Evolutionary conservation across 1,140 invertebrate species (phyloP).

Genomic region (fruit fly (Drosophila melanogaster)): Release_6_plus_ISO1_MT NT_033779.5:14269001-14269500

Average conservation of each 20-base stretch:
- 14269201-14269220: conserved; percentile 57
- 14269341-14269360: conserved; percentile 34
- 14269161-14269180: conserved; percentile 54
- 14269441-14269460: conserved; percentile 10
- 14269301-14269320: conserved; percentile 22
- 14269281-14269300: conserved; percentile 63
- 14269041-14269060: conserved; percentile 52
- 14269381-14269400: conserved; percentile 52
- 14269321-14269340: conserved; percentile 2
- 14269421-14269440: conserved; percentile 8
- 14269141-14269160: conserved; percentile 64
- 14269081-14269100: conserved; percentile 15
- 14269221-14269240: conserved; percentile 67
- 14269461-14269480: conserved; percentile 21
- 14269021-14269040: conserved; percentile 62
- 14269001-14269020: conserved; percentile 28
- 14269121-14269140: conserved; percentile 45
- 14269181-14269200: conserved; percentile 40
- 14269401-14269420: conserved; percentile 25
- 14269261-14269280: conserved; percentile 57
- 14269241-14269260: conserved; percentile 24
- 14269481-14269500: neutral
- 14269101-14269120: neutral
- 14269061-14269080: conserved; percentile 47
- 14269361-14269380: conserved; percentile 9